Base-by-base conservation (phyloP, 2,888 invertebrate genomes). In the Phasia obesa region DNA sequence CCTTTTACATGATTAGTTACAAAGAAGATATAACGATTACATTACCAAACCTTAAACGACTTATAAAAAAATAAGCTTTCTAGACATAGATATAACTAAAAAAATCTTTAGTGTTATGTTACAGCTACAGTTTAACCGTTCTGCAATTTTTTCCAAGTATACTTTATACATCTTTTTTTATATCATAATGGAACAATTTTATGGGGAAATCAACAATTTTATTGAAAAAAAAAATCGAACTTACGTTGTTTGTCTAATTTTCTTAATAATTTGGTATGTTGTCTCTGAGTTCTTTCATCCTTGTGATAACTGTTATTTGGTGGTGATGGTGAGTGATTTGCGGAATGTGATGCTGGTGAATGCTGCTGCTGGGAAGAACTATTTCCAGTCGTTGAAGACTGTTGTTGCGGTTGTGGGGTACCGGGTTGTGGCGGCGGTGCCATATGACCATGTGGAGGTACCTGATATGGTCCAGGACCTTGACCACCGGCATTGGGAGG, bases 281-380 rank as follows among this genome's bases (percentile, higher is more conserved):
- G 96, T 84, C 95, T 92, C 89, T 95, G 95, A 51, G 95, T 93
- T 87, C 96, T 93, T 90, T 96, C 96, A 90, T 96, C 96, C 90
- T 96, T 95, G 89, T 96, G 96, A 88, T 94, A 95, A 91, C 93
- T 94, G 88, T 88, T 90, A 53, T 71, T 85, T 60, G 94, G 94
- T 71, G 94, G 95, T 53, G 93, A 93, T 79, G 93, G 93, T 85
- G 94, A 94, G 91, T 94, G 95, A 79, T 75, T 83, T 86, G 94
- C 94, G 92, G 94, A 93, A 88, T 94, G 94, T 88, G 94, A 93
- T 67, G 92, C 90, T 51, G 85, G 80, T 67, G 87, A 86, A 89
- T 92, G 88, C 90, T 91, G 86, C 47, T 85, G 86, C 17, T 73
- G 85, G 47, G 78, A 76, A 27, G 71, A 38, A 57, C 67, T 76